phyloP scores from a whole-genome alignment of 2,797 vertebrate genomes.

The Onychomys arenicola region DNA sequence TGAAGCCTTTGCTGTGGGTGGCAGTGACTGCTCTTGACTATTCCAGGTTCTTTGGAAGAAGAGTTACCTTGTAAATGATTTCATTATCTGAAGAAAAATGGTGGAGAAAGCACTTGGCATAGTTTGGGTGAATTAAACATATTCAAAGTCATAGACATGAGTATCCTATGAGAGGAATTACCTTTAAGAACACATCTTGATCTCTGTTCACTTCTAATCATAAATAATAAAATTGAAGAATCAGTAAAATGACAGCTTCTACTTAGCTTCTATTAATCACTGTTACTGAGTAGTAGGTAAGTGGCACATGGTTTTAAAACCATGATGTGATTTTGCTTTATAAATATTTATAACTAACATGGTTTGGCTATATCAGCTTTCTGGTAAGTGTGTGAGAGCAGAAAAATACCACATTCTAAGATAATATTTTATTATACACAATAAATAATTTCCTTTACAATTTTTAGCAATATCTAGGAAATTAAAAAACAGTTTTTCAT shows the following conservation, averaged over 20 bases:
- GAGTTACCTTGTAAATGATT: conserved; percentile 58
- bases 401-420: conserved; percentile 61
- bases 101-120: background rate
- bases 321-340: conserved; percentile 68
- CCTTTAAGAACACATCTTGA: conserved; percentile 50
- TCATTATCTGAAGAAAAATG: conserved; percentile 28
- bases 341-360: conserved; percentile 73
- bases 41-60: conserved; percentile 40
- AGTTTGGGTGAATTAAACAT: conserved; percentile 50
- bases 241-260: conserved; percentile 67
- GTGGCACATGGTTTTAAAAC: conserved; percentile 70
- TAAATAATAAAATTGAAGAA: conserved; percentile 71
- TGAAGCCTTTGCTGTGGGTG: conserved; percentile 15
- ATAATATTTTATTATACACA: conserved; percentile 58
- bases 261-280: conserved; percentile 71
- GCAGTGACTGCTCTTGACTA: background rate
- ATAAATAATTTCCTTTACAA: conserved; percentile 60
- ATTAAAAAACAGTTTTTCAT: conserved; percentile 45
- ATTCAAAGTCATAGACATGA: conserved; percentile 52
- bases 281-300: conserved; percentile 52
- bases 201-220: conserved; percentile 61
- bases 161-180: conserved; percentile 50
- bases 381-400: conserved; percentile 36
- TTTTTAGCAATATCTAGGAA: conserved; percentile 62
- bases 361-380: conserved; percentile 72